Evolutionary conservation across 2,797 vertebrate genomes (phyloP).

Genomic region (Pitangus sulphuratus): DNA sequence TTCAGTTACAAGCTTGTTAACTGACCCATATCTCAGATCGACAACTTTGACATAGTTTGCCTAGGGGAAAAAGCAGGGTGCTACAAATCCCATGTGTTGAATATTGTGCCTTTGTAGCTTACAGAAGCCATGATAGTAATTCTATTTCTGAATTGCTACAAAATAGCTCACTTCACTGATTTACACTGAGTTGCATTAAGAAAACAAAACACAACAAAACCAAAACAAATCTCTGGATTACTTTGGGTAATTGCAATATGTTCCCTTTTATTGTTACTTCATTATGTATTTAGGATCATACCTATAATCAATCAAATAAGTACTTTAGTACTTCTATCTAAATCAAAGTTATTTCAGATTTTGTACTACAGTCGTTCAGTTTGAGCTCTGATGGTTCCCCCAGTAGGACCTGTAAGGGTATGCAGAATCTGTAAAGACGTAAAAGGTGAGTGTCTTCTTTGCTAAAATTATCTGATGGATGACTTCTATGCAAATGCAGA

Average conservation of each 20-base stretch:
- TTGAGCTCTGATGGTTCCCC: neutral
- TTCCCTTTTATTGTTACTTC: neutral
- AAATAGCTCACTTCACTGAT: neutral
- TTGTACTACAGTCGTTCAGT: neutral
- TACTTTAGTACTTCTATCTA: neutral
- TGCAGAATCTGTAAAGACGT: neutral
- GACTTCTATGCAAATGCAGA: neutral
- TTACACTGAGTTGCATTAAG: neutral
- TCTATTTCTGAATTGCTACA: neutral
- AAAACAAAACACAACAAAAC: neutral
- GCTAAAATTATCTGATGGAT: neutral
- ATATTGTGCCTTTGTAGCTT: neutral
- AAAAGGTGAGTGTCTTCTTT: neutral
- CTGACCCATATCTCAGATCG: constrained; percentile 21
- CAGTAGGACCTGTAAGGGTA: neutral
- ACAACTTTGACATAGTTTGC: neutral
- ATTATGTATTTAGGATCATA: neutral
- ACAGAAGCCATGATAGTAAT: neutral
- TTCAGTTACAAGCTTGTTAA: constrained; percentile 23
- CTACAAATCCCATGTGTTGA: neutral
- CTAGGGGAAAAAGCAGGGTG: neutral
- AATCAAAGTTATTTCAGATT: neutral
- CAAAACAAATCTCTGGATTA: neutral
- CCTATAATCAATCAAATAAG: neutral
- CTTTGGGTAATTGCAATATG: neutral